These are phyloP conservation scores for Poecilobothrus nobilitatus DNA, from an alignment of 2,888 invertebrate genomes.

Conservation along the genomic window DNA sequence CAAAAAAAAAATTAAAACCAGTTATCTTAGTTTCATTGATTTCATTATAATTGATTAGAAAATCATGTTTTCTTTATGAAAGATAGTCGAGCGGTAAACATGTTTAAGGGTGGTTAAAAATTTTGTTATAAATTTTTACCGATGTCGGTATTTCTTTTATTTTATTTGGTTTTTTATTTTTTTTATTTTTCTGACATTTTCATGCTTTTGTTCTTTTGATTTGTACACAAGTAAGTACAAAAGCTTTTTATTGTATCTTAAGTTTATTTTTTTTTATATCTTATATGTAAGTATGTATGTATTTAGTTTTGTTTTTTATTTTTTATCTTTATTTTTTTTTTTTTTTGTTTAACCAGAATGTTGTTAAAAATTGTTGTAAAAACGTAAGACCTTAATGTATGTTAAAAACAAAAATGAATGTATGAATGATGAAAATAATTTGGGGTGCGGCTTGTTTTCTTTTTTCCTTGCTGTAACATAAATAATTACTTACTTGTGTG, in stretches of 20 bases:
- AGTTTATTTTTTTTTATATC: background rate
- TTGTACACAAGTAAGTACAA: too few species aligned
- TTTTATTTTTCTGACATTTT: too few species aligned
- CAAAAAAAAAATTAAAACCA: too few species aligned
- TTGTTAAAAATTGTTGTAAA: background rate
- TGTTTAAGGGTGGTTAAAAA: background rate
- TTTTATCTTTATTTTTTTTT: background rate
- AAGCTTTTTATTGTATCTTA: background rate
- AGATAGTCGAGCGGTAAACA: background rate
- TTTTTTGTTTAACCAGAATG: background rate
- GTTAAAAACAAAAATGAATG: background rate
- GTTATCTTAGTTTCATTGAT: too few species aligned
- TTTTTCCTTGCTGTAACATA: background rate
- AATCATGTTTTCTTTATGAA: background rate
- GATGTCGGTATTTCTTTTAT: background rate
- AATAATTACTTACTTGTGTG: slow-evolving; percentile 6
- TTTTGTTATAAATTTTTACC: background rate
- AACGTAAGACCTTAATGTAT: background rate
- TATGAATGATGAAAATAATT: background rate
- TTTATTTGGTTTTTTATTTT: too few species aligned
- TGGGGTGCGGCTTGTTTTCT: slow-evolving; percentile 2
- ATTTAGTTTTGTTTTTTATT: background rate
- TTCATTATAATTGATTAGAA: background rate
- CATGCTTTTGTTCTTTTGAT: background rate
- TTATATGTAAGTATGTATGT: too few species aligned